Conservation (phyloP, 2,113 vertebrate species). For the Rhinogobius similis region DNA sequence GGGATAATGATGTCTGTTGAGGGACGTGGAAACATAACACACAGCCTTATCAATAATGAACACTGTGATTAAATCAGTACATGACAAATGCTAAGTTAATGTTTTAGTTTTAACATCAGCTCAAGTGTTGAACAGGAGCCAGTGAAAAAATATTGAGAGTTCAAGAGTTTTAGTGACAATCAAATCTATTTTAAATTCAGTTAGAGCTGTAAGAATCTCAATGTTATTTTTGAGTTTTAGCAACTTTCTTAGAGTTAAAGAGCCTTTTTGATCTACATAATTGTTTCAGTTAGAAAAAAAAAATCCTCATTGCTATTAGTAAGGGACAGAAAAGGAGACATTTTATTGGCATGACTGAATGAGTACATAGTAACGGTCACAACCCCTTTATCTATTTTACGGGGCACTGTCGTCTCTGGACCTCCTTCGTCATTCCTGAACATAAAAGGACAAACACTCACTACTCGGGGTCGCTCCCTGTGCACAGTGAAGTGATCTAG, state of each 20-base stretch:
- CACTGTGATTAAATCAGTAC: too few relatives aligned
- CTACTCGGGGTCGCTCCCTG: conserved; percentile 54
- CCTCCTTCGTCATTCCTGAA: conserved; percentile 29
- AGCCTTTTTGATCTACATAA: background rate
- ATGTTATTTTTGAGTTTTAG: background rate
- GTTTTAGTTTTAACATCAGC: too few relatives aligned
- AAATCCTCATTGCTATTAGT: background rate
- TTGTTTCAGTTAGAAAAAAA: background rate
- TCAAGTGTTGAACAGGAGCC: too few relatives aligned
- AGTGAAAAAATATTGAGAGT: too few relatives aligned
- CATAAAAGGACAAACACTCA: conserved; percentile 55
- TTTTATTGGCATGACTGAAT: background rate
- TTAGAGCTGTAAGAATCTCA: background rate
- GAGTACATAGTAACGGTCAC: background rate
- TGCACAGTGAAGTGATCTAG: conserved; percentile 56
- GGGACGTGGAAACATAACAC: background rate
- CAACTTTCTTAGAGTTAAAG: background rate
- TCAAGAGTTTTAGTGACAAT: too few relatives aligned
- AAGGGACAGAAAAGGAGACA: background rate
- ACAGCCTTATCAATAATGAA: too few relatives aligned
- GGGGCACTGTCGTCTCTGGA: background rate
- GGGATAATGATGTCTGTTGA: background rate
- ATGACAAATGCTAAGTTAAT: too few relatives aligned
- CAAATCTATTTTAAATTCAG: too few relatives aligned
- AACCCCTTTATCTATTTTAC: background rate